These are phyloP conservation scores for Ranitomeya variabilis DNA, from an alignment of 2,113 vertebrate genomes.

Conservation along the genomic window DNA sequence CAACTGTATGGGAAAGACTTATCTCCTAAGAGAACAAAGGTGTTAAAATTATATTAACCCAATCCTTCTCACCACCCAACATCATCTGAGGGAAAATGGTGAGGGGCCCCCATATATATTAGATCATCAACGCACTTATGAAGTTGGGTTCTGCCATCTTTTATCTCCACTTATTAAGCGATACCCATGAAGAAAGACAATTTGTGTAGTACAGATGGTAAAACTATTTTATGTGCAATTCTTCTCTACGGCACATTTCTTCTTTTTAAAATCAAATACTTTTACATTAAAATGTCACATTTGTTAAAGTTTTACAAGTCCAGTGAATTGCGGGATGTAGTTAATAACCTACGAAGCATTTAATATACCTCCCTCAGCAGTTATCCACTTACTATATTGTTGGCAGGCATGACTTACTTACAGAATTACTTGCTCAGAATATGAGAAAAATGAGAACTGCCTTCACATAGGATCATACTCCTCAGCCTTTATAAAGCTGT, in stretches of 20 bases:
- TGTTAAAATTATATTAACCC: no score
- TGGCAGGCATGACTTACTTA: neutral
- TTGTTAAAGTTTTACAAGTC: slow-evolving; percentile 8
- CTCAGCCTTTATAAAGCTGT: neutral
- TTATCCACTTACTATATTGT: neutral
- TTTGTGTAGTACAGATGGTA: neutral
- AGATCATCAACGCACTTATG: no score
- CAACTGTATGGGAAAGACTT: no score
- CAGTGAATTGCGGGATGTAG: neutral
- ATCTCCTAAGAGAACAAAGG: no score
- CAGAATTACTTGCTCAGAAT: neutral
- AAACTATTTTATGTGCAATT: neutral
- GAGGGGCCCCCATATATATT: no score
- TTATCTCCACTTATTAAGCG: no score
- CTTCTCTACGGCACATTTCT: neutral
- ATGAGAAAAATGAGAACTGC: neutral
- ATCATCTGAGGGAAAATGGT: no score
- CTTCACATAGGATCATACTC: neutral
- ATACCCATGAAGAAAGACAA: neutral
- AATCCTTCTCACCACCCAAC: no score
- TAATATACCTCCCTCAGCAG: slow-evolving; percentile 19
- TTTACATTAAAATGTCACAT: slow-evolving; percentile 8
- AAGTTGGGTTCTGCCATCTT: no score
- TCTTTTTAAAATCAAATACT: neutral
- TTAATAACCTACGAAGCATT: neutral